phyloP scores from a whole-genome alignment of 2,113 vertebrate genomes.

The Ceratotherium simum region DNA sequence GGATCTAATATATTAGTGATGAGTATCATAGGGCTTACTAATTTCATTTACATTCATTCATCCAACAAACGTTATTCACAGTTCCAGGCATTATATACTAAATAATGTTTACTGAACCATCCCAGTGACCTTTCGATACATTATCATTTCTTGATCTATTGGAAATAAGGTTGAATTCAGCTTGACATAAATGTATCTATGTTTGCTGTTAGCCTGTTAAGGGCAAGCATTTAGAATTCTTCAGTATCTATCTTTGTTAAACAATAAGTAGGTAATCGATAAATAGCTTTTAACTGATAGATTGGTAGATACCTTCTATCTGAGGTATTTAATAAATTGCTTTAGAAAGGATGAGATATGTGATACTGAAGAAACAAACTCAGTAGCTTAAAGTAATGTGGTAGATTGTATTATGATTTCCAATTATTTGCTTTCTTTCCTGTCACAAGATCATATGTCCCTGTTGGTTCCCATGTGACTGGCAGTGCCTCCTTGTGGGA shows the following conservation, averaged over 20 bases:
- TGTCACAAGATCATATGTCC: neutral
- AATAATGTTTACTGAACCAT: constrained; percentile 60
- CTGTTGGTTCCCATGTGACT: neutral
- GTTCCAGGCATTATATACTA: constrained; percentile 14
- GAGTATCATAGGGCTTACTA: constrained; percentile 54
- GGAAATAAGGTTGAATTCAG: constrained; percentile 45
- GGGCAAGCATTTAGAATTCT: neutral
- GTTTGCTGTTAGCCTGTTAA: neutral
- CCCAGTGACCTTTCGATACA: constrained; percentile 6
- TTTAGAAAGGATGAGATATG: neutral
- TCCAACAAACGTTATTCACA: constrained; percentile 38
- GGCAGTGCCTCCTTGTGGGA: neutral
- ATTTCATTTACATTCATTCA: constrained; percentile 60
- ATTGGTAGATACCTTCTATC: neutral
- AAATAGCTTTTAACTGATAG: constrained; percentile 31
- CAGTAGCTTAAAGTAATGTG: neutral
- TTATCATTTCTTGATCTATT: constrained; percentile 11
- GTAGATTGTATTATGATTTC: constrained; percentile 25
- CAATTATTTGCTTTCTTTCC: neutral
- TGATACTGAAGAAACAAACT: neutral
- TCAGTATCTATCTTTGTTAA: neutral
- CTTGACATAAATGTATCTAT: neutral
- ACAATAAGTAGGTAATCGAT: neutral
- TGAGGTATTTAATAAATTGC: neutral
- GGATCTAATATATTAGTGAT: constrained; percentile 52